A percentile compares a stretch with the other conserved stretches of the same genome.
These are phyloP conservation scores for Nomada ferruginata DNA, from an alignment of 2,888 invertebrate genomes.

Conservation along the genomic window DNA sequence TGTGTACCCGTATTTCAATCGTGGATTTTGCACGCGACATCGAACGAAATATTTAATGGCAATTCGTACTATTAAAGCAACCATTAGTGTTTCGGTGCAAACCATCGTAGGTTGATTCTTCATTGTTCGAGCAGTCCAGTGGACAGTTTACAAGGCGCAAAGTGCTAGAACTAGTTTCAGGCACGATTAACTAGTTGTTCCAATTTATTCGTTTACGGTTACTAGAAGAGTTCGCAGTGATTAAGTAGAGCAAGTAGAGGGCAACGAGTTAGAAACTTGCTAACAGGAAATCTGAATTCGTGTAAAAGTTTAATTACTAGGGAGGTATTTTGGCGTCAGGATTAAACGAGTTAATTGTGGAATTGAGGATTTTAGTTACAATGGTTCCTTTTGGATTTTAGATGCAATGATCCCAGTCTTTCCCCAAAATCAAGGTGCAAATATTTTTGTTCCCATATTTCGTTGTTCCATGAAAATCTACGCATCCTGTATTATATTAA, in stretches of 20 bases:
- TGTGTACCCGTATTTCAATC: background rate
- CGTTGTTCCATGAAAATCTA: too few relatives aligned
- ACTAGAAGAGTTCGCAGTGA: background rate
- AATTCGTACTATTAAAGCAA: background rate
- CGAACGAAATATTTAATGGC: background rate
- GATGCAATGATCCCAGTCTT: too few relatives aligned
- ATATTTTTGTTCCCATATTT: too few relatives aligned
- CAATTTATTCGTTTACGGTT: slow-evolving; percentile 3
- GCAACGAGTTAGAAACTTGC: background rate
- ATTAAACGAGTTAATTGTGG: too few relatives aligned
- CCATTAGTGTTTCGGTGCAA: too few relatives aligned
- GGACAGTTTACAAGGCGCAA: background rate
- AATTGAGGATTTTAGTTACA: too few relatives aligned
- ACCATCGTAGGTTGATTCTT: too few relatives aligned
- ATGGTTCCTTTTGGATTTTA: too few relatives aligned
- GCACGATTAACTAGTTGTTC: slow-evolving; percentile 17
- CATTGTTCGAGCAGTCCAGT: background rate
- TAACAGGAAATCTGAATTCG: background rate
- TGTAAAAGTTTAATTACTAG: background rate
- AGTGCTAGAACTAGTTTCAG: background rate
- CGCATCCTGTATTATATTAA: too few relatives aligned
- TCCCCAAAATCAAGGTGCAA: too few relatives aligned
- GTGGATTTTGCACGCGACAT: background rate
- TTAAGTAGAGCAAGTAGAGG: background rate
- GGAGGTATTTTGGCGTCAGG: background rate